Conservation (phyloP, 2,113 vertebrate species). For the Lamprologus tigripictilis region DNA sequence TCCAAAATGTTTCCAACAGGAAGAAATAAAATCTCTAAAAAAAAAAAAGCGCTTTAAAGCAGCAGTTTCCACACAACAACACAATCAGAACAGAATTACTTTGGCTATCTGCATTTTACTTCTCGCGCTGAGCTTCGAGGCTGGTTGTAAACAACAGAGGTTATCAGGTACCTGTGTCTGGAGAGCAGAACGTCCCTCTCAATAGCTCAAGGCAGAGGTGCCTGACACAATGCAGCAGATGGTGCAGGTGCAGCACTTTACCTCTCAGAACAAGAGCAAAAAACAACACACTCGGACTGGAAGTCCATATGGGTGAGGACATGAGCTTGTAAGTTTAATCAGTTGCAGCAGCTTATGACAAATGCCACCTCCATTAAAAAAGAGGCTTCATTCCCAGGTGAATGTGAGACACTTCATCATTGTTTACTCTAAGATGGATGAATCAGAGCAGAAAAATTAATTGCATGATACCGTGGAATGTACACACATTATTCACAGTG, state of each 20-base stretch:
- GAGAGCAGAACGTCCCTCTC: constrained; percentile 1
- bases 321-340: constrained; percentile 43
- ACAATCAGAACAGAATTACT: background rate
- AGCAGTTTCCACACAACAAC: background rate
- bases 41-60: background rate
- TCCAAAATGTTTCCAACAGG: background rate
- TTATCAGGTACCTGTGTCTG: background rate
- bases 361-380: constrained; percentile 29
- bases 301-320: constrained; percentile 18
- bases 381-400: background rate
- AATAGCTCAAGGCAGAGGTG: constrained; percentile 24
- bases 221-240: constrained; percentile 35
- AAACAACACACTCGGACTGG: constrained; percentile 2
- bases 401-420: background rate
- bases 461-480: background rate
- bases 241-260: constrained; percentile 17
- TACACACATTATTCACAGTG: background rate
- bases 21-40: background rate
- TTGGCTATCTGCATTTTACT: background rate
- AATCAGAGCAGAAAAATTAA: constrained; percentile 12
- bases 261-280: background rate
- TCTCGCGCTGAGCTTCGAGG: background rate
- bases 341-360: constrained; percentile 29
- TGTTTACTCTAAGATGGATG: constrained; percentile 18
- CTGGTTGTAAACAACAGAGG: background rate